Evolutionary conservation across 2,888 invertebrate genomes (phyloP), one percentile per base, ranked within the genome.

Genomic region (Rhynchonema sp.): DNA sequence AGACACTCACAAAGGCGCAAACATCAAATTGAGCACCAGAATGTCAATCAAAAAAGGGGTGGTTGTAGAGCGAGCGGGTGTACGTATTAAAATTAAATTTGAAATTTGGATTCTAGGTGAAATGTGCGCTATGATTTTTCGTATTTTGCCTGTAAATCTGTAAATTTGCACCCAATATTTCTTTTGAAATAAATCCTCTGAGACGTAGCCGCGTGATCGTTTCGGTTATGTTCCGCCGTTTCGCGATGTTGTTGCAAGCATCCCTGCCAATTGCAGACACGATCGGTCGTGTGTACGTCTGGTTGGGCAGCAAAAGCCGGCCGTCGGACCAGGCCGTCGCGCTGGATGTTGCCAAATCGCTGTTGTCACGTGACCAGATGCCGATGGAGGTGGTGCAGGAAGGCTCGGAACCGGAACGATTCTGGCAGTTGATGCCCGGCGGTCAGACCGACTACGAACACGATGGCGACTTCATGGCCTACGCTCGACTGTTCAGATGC

Each of bases 401-500:
- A 60, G 69, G 69, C 26, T 64, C 68, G 28, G 71, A 71, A 54
- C 65, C 68, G 27, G 66, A 66, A 22, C 64, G 64, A 54, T 71
- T 70, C 60, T 71, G 69, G 70, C 62, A 62, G 13, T 17, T 56
- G 3, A 54, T 54, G 56, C 30, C 29, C 17, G 56, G 38, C 26
- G 56, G 56, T 25, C n/a, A 22, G 27, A 46, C 23, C 23, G 20
- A 46, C 29, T 72, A 72, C 61, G 66, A 67, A 27, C 63, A 57
- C 6, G 84, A 87, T 71, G 88, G 90, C 0, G 84, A 84, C 53
- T 98, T 85, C 73, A 91, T 98, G 84, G 82, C 86, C 70, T 87
- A 82, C 75, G 88, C 91, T 1, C 80, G 98, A 57, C 79, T 98
- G 49, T 98, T 99, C 79, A 82, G 98, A 59, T 98, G 98, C 76